Conservation (phyloP, 23 tunicate species). For the Ciona savignyi region DNA sequence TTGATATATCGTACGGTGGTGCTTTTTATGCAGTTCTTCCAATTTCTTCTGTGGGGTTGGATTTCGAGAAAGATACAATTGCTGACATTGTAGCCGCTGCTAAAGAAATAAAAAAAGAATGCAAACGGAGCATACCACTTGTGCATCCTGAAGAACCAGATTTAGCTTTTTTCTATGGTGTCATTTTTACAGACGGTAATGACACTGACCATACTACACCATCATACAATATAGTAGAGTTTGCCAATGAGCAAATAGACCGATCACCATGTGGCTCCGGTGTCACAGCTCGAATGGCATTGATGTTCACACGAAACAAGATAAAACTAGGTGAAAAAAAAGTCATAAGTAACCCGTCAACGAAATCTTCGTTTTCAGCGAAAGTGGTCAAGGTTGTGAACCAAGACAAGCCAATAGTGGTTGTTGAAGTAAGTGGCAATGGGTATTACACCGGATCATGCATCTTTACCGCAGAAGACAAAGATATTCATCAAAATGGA, state of each 20-base stretch:
- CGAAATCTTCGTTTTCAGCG: conserved; percentile 16
- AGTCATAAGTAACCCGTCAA: conserved; percentile 17
- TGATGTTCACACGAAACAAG: conserved; percentile 6
- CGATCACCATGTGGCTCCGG: conserved; percentile 64
- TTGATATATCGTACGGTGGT: not conserved
- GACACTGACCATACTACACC: not conserved
- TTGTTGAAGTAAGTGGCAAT: not conserved
- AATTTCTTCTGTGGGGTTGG: conserved; percentile 2
- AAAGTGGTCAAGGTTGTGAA: not conserved
- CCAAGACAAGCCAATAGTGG: not conserved
- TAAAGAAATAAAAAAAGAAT: not conserved
- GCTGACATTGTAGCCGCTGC: not conserved
- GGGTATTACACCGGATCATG: not conserved
- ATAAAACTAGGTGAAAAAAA: not conserved
- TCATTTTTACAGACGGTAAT: conserved; percentile 13
- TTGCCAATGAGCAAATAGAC: conserved; percentile 4
- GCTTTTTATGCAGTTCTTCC: conserved; percentile 29
- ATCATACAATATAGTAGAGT: not conserved
- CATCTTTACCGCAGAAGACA: not conserved
- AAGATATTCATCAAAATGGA: not conserved
- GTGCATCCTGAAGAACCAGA: conserved; percentile 7
- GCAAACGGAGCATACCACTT: not conserved
- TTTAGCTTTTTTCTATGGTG: conserved; percentile 15
- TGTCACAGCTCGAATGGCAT: conserved; percentile 32
- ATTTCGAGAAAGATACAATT: not conserved